These are phyloP conservation scores for Cyanocitta stelleri DNA, from an alignment of 2,113 vertebrate genomes.

Conservation along the genomic window DNA sequence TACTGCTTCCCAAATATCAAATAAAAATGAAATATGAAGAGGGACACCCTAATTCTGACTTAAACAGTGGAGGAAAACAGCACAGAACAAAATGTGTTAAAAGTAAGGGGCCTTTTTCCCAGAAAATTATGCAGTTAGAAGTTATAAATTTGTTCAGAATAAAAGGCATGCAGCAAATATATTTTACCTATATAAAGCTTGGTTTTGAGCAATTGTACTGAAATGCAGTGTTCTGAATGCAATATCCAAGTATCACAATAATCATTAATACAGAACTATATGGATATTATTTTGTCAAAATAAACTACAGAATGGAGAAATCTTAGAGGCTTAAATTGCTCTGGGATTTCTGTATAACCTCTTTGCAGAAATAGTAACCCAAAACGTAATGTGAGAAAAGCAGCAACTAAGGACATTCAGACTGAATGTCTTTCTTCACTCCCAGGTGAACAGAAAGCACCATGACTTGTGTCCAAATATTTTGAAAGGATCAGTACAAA, in stretches of 20 bases:
- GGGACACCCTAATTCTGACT: neutral
- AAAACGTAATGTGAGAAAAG: neutral
- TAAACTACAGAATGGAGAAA: neutral
- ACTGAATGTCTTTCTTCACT: neutral
- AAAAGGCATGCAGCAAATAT: neutral
- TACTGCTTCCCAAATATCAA: neutral
- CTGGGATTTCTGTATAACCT: neutral
- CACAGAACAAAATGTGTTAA: neutral
- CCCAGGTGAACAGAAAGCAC: neutral
- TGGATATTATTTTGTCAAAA: neutral
- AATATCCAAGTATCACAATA: neutral
- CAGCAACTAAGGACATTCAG: neutral
- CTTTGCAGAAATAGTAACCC: neutral
- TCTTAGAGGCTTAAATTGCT: neutral
- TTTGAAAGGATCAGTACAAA: neutral
- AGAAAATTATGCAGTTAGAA: neutral
- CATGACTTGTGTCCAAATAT: slow-evolving; percentile 9
- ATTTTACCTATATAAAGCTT: neutral
- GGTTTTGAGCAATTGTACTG: neutral
- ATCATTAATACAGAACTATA: neutral
- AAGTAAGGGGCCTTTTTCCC: neutral
- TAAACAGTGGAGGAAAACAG: neutral
- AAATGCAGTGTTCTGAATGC: neutral
- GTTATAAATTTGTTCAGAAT: neutral
- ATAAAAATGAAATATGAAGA: neutral